A percentile compares a stretch with the other conserved stretches of the same genome.
phyloP scores from a whole-genome alignment of 2,888 invertebrate genomes.

The Acrocyrtus sp. region DNA sequence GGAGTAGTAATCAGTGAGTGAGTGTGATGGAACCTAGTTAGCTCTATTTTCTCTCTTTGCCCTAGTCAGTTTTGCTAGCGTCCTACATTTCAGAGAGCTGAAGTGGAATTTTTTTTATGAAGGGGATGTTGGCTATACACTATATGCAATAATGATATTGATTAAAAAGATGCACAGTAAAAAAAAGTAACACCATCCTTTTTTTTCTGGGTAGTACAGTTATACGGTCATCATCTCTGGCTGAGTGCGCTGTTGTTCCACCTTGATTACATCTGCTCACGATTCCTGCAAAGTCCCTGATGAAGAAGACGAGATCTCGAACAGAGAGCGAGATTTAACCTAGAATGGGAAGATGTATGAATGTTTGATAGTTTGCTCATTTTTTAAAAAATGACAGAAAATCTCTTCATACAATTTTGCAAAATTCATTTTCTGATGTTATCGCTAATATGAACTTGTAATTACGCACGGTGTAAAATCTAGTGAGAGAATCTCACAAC shows the following conservation, averaged over 20 bases:
- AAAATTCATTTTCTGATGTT: too few relatives aligned
- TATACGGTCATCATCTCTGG: constrained; percentile 38
- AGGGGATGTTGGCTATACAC: too few relatives aligned
- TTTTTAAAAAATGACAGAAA: too few relatives aligned
- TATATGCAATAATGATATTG: constrained; percentile 2
- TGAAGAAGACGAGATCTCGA: constrained; percentile 21
- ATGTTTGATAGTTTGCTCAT: too few relatives aligned
- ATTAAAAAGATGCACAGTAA: neutral
- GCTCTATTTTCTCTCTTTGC: neutral
- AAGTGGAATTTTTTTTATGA: too few relatives aligned
- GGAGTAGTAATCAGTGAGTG: too few relatives aligned
- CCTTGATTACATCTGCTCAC: constrained; percentile 53
- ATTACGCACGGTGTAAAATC: too few relatives aligned
- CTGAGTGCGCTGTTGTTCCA: constrained; percentile 15
- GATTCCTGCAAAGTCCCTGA: constrained; percentile 19
- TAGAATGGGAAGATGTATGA: too few relatives aligned
- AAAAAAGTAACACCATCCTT: neutral
- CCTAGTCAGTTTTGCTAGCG: neutral
- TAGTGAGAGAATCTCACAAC: too few relatives aligned
- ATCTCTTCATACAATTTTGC: too few relatives aligned
- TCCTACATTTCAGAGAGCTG: constrained; percentile 7
- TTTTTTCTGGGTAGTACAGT: constrained; percentile 24
- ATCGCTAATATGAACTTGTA: too few relatives aligned
- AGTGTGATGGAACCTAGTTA: too few relatives aligned
- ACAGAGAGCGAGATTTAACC: constrained; percentile 18